A percentile compares a stretch with the other conserved stretches of the same genome.
Conservation (phyloP, 2,888 invertebrate species). For the Hirtodrosophila alboralis region DNA sequence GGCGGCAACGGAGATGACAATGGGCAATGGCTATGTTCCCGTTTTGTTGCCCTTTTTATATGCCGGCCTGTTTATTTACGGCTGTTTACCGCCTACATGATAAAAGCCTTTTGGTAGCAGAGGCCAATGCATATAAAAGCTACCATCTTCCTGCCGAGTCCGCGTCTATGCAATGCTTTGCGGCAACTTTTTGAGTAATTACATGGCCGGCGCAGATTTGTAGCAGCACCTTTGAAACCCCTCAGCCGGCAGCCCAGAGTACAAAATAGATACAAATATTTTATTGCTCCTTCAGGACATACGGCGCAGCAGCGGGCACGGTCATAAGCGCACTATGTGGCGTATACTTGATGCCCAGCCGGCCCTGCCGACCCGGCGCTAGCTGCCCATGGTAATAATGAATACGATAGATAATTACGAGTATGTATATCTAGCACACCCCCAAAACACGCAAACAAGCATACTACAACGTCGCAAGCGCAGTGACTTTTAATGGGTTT, state of each 20-base stretch:
- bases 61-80: constrained; percentile 69
- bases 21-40: constrained; percentile 14
- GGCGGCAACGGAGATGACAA: constrained; percentile 22
- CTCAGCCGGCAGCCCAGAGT: constrained; percentile 18
- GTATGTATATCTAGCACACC: constrained; percentile 27
- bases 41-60: constrained; percentile 46
- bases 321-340: constrained; percentile 40
- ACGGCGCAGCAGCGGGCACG: constrained; percentile 28
- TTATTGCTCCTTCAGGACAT: constrained; percentile 80
- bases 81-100: constrained; percentile 75
- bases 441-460: constrained; percentile 18
- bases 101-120: constrained; percentile 69
- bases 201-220: constrained; percentile 67
- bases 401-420: constrained; percentile 75
- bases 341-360: constrained; percentile 45
- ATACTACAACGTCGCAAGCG: constrained; percentile 15
- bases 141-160: constrained; percentile 8
- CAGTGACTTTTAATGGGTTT: constrained; percentile 77
- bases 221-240: constrained; percentile 37
- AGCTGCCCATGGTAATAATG: constrained; percentile 58
- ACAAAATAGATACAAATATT: constrained; percentile 76
- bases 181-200: constrained; percentile 77
- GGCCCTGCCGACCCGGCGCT: neutral
- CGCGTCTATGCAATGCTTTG: constrained; percentile 11
- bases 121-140: constrained; percentile 54